Conservation (phyloP, 2,113 vertebrate genomes). For the Calonectris borealis region DNA sequence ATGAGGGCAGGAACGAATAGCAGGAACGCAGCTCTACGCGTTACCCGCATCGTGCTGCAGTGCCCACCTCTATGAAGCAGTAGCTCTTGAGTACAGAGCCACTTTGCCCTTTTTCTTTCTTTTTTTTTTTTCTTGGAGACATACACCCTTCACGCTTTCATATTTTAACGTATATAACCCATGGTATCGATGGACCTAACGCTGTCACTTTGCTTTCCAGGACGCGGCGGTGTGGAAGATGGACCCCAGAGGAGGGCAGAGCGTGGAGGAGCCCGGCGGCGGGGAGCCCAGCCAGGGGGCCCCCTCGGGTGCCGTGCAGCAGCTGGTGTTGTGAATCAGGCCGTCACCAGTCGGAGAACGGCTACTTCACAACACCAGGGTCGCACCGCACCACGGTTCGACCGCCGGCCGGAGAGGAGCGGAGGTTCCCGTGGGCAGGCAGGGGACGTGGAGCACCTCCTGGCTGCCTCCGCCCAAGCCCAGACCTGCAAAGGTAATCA, state of each 20-base stretch:
- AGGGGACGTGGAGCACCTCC: background rate
- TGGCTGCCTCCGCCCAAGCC: background rate
- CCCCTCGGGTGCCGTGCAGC: conserved; percentile 80
- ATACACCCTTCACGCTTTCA: background rate
- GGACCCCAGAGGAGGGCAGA: background rate
- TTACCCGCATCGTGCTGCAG: background rate
- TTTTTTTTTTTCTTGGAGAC: background rate
- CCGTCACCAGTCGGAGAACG: conserved; percentile 86
- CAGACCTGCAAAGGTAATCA: conserved; percentile 63
- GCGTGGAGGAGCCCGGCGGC: background rate
- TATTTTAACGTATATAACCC: background rate
- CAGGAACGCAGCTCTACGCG: background rate
- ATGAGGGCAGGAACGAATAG: background rate
- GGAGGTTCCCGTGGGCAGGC: background rate
- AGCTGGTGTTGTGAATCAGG: conserved; percentile 99
- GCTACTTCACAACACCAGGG: conserved; percentile 99
- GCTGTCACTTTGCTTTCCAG: conserved; percentile 38
- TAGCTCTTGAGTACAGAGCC: background rate
- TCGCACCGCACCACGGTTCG: conserved; percentile 76
- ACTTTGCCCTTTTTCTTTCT: background rate
- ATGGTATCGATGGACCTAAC: background rate
- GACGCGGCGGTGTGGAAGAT: accelerated
- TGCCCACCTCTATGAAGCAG: background rate
- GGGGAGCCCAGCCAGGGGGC: background rate
- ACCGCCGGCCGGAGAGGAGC: background rate